phyloP scores from a whole-genome alignment of 1,140 invertebrate species.

The Polypedilum pembai region DNA sequence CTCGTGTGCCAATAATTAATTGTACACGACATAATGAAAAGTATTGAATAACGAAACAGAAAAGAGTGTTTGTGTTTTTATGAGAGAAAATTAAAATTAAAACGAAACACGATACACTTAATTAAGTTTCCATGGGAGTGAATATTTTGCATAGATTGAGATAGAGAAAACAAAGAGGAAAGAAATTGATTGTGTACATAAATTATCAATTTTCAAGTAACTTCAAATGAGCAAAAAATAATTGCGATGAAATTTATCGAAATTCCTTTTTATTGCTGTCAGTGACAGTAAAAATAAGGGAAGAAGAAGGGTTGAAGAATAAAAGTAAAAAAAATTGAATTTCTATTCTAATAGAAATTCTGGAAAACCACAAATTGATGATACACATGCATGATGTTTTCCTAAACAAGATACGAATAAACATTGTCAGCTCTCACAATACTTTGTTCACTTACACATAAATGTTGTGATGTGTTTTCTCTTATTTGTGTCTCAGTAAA shows the following conservation, averaged over 20 bases:
- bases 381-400: too few relatives aligned
- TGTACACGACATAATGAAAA: too few relatives aligned
- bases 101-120: constrained; percentile 21
- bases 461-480: background rate
- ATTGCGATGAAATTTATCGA: background rate
- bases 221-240: background rate
- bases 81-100: background rate
- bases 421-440: too few relatives aligned
- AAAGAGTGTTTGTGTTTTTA: constrained; percentile 7
- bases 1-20: constrained; percentile 4
- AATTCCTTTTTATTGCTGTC: background rate
- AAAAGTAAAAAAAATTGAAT: too few relatives aligned
- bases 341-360: too few relatives aligned
- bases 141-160: background rate
- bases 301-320: too few relatives aligned
- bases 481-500: too few relatives aligned
- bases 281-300: background rate
- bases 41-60: background rate
- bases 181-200: constrained; percentile 21
- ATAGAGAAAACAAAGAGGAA: background rate
- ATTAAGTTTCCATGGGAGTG: constrained; percentile 4
- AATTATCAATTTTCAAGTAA: constrained; percentile 21
- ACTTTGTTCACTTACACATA: too few relatives aligned
- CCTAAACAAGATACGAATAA: too few relatives aligned
- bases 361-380: too few relatives aligned